Conservation (phyloP, 2,797 vertebrate species). For the Distichodus sexfasciatus region DNA sequence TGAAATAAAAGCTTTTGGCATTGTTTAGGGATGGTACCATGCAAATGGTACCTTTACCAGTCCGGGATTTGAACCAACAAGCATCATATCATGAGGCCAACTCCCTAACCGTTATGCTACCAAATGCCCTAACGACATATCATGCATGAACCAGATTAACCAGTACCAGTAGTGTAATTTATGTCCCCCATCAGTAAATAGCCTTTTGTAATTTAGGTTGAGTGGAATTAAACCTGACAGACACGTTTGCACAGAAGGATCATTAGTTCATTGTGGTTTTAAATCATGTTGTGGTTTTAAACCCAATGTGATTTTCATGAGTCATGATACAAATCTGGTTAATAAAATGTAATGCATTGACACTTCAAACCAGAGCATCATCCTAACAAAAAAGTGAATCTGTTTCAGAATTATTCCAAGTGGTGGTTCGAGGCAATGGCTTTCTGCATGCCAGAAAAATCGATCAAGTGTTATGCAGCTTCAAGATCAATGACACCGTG, state of each 20-base stretch:
- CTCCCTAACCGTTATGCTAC: too few species aligned
- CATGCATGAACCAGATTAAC: too few species aligned
- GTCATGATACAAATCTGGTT: neutral
- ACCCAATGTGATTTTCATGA: neutral
- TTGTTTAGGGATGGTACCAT: too few species aligned
- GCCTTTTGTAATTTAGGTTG: neutral
- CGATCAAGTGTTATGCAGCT: slow-evolving; percentile 79
- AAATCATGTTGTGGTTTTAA: slow-evolving; percentile 9
- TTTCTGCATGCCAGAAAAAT: slow-evolving; percentile 74
- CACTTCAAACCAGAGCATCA: neutral
- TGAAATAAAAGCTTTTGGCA: too few species aligned
- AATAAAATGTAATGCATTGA: neutral
- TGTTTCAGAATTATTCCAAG: slow-evolving; percentile 73
- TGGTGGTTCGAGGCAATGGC: slow-evolving; percentile 75
- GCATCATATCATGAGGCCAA: too few species aligned
- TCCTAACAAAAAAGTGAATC: neutral
- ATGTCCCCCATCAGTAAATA: neutral
- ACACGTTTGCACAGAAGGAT: neutral
- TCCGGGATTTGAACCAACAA: too few species aligned
- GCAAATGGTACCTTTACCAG: too few species aligned
- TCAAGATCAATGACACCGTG: slow-evolving; percentile 73
- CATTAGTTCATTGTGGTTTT: slow-evolving; percentile 25
- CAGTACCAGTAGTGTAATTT: neutral
- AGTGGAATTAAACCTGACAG: neutral
- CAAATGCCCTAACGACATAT: too few species aligned